Evolutionary conservation across 2,113 vertebrate species (phyloP), one percentile per base, ranked within the genome.

Genomic region (Lophochroa leadbeateri): DNA sequence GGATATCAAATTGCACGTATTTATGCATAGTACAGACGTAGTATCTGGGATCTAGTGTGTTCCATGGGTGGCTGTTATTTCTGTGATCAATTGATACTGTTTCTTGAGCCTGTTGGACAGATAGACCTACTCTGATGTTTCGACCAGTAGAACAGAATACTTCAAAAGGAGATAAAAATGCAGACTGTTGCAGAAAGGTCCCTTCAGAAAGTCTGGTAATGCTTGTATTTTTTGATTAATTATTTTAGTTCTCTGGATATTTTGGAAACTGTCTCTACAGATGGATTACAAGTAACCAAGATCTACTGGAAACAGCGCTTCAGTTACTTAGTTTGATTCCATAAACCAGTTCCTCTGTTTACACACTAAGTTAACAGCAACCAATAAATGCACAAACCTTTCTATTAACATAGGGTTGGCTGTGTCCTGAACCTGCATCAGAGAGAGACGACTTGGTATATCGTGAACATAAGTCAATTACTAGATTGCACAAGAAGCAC

Each of bases 401-500:
- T 98, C 93, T 98, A 97, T 98, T 98, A 93, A 96, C 90, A 90
- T 98, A 99, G 99, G 99, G 99, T 90, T 99, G 99, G 99, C 99
- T 99, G 69, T 99, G 98, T 97, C 98, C 99, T 29, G 99, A 99
- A 90, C 99, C 99, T 78, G 99, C 99, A 60, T 99, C 99, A 69
- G 99, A 99, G 98, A 98, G 99, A 96, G 99, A 99, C 98, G 99
- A 99, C 98, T 98, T 99, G 98, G 99, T 99, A 95, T 99, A 99
- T 98, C 99, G 98, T 92, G 99, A 99, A 98, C 99, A 99, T 99
- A 99, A 99, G 96, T 99, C 98, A 97, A 94, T 98, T 96, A 97
- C 98, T 97, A 99, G 98, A 97, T 97, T 98, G 83, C 98, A 97
- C 93, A 97, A 98, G 76, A 98, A 98, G 55, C 98, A 98, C 69